Evolutionary conservation across 2,888 invertebrate species (phyloP).

Genomic region (Ligdia adustata): DNA sequence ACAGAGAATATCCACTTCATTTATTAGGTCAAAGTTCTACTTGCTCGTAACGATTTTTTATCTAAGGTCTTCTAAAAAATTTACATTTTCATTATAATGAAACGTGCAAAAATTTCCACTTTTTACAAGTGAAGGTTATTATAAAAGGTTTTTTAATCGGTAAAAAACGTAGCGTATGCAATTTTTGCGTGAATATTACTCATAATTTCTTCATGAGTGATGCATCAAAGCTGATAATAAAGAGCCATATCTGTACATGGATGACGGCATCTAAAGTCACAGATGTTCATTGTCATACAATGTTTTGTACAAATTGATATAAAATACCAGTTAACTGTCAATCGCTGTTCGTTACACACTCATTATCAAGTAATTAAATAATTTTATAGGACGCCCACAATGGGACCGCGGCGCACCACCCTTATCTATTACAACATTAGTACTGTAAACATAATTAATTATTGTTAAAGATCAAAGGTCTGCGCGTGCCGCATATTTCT

Average conservation of each 20-base stretch:
- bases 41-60: no score
- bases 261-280: conserved; percentile 33
- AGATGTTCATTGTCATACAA: conserved; percentile 38
- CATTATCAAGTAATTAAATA: conserved; percentile 64
- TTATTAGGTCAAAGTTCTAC: no score
- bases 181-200: no score
- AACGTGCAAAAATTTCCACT: no score
- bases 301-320: conserved; percentile 31
- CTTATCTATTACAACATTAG: conserved; percentile 67
- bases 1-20: no score
- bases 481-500: conserved; percentile 69
- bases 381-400: conserved; percentile 63
- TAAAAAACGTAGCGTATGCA: no score
- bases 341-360: conserved; percentile 41
- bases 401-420: conserved; percentile 62
- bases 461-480: conserved; percentile 75
- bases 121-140: no score
- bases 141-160: no score
- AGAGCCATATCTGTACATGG: conserved; percentile 15
- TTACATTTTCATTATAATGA: no score
- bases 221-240: conserved; percentile 12
- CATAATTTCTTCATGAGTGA: no score
- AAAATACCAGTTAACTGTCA: conserved; percentile 36
- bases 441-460: conserved; percentile 71
- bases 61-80: no score